A percentile compares a stretch with the other conserved stretches of the same genome.
Evolutionary conservation across 1,140 invertebrate species (phyloP).

Genomic region (Diabrotica virgifera): DNA sequence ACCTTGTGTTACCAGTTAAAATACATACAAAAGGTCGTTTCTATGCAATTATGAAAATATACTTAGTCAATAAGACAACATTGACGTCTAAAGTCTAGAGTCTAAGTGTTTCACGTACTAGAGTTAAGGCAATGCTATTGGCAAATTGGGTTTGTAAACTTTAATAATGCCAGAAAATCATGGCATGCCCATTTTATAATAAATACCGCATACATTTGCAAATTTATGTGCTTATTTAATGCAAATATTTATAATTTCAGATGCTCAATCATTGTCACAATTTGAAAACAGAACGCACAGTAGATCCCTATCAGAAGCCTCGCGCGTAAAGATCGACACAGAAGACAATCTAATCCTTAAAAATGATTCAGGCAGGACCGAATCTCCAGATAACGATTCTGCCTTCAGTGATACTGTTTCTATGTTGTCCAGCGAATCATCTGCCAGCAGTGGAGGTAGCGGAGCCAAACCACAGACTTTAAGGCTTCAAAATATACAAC

Average conservation of each 20-base stretch:
- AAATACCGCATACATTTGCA: no score
- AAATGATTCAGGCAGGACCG: slow-evolving; percentile 61
- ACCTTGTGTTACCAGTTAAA: no score
- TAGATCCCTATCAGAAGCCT: slow-evolving; percentile 52
- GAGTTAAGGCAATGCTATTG: no score
- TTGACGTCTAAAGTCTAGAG: no score
- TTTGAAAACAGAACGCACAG: slow-evolving; percentile 51
- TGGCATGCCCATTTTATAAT: no score
- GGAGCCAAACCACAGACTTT: slow-evolving; percentile 55
- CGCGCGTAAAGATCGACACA: slow-evolving; percentile 47
- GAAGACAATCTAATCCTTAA: slow-evolving; percentile 40
- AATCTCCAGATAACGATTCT: slow-evolving; percentile 95
- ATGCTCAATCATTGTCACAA: slow-evolving; percentile 39
- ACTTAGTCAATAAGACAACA: no score
- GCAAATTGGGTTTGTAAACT: no score
- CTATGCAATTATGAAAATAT: no score
- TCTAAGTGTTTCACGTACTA: no score
- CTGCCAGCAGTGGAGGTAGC: slow-evolving; percentile 77
- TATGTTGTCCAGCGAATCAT: slow-evolving; percentile 85
- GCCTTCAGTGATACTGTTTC: slow-evolving; percentile 96
- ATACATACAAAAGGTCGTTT: no score
- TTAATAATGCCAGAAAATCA: no score
- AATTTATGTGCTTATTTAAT: no score
- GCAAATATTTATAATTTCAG: slow-evolving; percentile 30
- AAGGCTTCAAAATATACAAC: slow-evolving; percentile 36